phyloP scores from a whole-genome alignment of 2,797 vertebrate genomes.

The Acanthis flammea region DNA sequence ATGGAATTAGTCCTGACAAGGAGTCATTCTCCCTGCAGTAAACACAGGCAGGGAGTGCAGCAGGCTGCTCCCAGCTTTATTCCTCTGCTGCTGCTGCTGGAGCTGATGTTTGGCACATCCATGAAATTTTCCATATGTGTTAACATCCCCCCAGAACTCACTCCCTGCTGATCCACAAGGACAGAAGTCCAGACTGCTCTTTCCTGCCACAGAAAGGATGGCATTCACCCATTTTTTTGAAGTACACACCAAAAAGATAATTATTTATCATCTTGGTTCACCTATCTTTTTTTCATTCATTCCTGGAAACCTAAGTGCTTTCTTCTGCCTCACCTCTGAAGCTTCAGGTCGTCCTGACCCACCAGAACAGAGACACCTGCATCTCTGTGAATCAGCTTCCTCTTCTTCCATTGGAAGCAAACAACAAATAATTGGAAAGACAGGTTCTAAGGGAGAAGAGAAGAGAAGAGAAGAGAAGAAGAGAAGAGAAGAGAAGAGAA shows the following conservation, averaged over 20 bases:
- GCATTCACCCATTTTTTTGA: neutral
- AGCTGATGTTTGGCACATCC: neutral
- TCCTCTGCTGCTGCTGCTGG: neutral
- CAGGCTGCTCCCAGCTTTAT: neutral
- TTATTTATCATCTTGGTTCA: neutral
- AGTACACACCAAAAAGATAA: neutral
- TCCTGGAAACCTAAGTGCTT: neutral
- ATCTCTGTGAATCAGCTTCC: neutral
- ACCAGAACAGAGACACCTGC: neutral
- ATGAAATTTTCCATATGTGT: neutral
- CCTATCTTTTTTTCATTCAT: neutral
- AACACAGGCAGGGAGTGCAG: neutral
- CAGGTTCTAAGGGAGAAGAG: neutral
- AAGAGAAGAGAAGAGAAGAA: neutral
- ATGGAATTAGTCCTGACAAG: constrained; percentile 47
- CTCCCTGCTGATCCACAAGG: neutral
- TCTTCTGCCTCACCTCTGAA: neutral
- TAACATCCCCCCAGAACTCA: accelerated
- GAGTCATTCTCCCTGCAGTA: constrained; percentile 23
- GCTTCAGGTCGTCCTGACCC: neutral
- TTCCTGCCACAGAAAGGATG: neutral
- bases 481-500: neutral
- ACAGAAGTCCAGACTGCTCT: neutral
- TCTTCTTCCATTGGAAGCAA: neutral
- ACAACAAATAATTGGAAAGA: neutral